These are phyloP conservation scores for Cavia aperea DNA, from an alignment of 2,113 vertebrate genomes.

Conservation along the genomic window DNA sequence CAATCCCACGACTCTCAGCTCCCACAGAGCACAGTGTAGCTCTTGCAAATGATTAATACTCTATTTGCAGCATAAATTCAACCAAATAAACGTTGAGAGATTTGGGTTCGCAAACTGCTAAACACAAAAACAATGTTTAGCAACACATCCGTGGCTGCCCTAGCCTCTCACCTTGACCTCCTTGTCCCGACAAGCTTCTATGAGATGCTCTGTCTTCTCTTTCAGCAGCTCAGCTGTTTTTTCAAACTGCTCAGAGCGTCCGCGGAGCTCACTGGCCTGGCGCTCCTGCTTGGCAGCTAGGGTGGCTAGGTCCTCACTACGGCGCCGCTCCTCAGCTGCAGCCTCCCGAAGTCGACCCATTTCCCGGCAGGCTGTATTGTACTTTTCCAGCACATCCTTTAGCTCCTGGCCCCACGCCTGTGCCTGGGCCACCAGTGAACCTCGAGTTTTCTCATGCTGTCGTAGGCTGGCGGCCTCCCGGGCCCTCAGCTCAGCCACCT, in stretches of 20 bases:
- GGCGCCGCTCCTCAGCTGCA: not conserved
- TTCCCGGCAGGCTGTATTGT: slow-evolving; percentile 45
- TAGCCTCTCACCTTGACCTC: slow-evolving; percentile 70
- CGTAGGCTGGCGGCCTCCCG: slow-evolving; percentile 54
- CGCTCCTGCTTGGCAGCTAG: slow-evolving; percentile 10
- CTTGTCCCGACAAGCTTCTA: slow-evolving; percentile 68
- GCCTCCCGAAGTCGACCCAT: slow-evolving; percentile 7
- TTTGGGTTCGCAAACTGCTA: not conserved
- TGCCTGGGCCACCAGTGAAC: slow-evolving; percentile 60
- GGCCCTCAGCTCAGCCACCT: slow-evolving; percentile 30
- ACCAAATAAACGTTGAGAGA: not conserved
- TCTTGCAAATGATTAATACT: not conserved
- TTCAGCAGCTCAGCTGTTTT: slow-evolving; percentile 25
- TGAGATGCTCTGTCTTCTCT: slow-evolving; percentile 55
- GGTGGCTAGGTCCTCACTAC: not conserved
- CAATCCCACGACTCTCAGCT: not conserved
- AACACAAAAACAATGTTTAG: not conserved
- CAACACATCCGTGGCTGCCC: accelerated
- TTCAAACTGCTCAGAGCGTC: slow-evolving; percentile 46
- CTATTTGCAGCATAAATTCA: not conserved
- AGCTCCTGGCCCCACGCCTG: slow-evolving; percentile 59
- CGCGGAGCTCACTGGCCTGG: slow-evolving; percentile 63
- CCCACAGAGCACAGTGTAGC: not conserved
- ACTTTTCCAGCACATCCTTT: slow-evolving; percentile 59
- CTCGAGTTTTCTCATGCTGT: slow-evolving; percentile 64